Percentiles rank a stretch among this genome's conserved stretches.
These are phyloP conservation scores for Cyprinus carpio DNA, from an alignment of 2,113 vertebrate species.

Conservation along the genomic window DNA sequence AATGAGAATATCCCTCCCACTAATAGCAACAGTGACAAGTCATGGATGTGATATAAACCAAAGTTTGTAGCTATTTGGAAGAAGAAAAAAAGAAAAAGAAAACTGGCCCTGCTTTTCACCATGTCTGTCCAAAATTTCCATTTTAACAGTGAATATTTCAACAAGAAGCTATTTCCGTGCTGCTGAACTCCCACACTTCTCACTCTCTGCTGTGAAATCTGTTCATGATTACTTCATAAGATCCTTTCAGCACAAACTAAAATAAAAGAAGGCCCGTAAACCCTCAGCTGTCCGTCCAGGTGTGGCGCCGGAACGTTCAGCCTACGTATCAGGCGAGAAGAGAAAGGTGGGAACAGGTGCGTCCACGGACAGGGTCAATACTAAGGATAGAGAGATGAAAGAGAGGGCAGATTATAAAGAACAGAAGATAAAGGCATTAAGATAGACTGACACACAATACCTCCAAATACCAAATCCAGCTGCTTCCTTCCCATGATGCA, in stretches of 20 bases:
- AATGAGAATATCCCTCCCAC: too few relatives aligned
- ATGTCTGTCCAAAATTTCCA: background rate
- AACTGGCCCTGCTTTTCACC: background rate
- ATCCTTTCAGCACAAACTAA: conserved; percentile 7
- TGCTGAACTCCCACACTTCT: background rate
- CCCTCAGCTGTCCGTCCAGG: conserved; percentile 11
- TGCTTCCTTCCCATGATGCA: background rate
- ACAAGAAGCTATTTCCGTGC: background rate
- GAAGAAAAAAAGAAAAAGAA: background rate
- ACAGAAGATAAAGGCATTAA: conserved; percentile 20
- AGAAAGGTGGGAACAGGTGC: conserved; percentile 21
- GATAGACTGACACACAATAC: conserved; percentile 16
- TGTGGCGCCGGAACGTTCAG: background rate
- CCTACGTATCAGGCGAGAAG: background rate
- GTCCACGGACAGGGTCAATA: background rate
- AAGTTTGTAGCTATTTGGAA: background rate
- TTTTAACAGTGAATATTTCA: background rate
- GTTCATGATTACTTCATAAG: conserved; percentile 1
- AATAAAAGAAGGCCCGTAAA: background rate
- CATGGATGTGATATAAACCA: background rate
- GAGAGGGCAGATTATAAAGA: background rate
- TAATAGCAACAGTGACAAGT: background rate
- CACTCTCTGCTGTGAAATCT: background rate
- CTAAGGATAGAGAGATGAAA: conserved; percentile 15
- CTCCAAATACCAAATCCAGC: conserved; percentile 19